These are phyloP conservation scores for Parnassius mnemosyne DNA, from an alignment of 2,888 invertebrate genomes.

Conservation along the genomic window DNA sequence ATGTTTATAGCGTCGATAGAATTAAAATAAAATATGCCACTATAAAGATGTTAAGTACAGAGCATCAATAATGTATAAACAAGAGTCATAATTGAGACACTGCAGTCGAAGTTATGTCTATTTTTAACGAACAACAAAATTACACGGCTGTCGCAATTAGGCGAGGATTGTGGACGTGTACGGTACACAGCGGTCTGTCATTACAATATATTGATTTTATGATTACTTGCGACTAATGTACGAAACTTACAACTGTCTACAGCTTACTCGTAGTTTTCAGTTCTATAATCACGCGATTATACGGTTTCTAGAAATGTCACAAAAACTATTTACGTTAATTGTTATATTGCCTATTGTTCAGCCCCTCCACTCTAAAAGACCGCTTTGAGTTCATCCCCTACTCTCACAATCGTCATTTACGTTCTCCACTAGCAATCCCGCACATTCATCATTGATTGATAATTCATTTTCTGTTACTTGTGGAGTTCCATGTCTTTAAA, in stretches of 20 bases:
- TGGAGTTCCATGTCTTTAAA: too few relatives aligned
- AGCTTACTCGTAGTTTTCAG: constrained; percentile 3
- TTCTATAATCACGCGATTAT: constrained; percentile 14
- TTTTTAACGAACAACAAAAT: constrained; percentile 9
- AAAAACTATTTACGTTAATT: neutral
- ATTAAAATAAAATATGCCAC: neutral
- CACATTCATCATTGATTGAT: too few relatives aligned
- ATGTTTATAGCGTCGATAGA: too few relatives aligned
- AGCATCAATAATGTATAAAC: neutral
- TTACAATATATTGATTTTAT: constrained; percentile 22
- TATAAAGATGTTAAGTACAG: constrained; percentile 5
- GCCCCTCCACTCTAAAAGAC: too few relatives aligned
- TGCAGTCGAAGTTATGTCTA: constrained; percentile 7
- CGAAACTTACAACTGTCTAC: constrained; percentile 20
- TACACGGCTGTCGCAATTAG: constrained; percentile 7
- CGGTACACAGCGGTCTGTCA: constrained; percentile 10
- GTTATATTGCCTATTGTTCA: too few relatives aligned
- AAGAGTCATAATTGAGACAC: constrained; percentile 14
- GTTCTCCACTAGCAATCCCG: too few relatives aligned
- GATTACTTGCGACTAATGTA: constrained; percentile 17
- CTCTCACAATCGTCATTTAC: too few relatives aligned
- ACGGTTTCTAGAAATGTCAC: neutral
- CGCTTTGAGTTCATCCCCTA: too few relatives aligned
- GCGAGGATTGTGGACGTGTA: constrained; percentile 4
- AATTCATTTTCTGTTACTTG: too few relatives aligned